Conservation (phyloP, 2,113 vertebrate species). For the Empidonax traillii region DNA sequence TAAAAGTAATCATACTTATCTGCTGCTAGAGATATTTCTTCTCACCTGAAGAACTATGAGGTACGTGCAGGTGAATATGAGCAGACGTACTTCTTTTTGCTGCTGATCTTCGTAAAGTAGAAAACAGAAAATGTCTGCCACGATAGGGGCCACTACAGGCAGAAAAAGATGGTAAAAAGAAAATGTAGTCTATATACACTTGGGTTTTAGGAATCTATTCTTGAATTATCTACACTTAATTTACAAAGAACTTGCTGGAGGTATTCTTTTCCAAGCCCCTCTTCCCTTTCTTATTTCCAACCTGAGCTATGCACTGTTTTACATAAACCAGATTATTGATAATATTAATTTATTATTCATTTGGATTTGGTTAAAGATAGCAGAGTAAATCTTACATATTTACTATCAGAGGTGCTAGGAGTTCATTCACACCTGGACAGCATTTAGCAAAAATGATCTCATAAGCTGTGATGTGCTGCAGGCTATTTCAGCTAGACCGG, state of each 20-base stretch:
- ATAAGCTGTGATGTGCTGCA: neutral
- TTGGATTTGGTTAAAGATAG: neutral
- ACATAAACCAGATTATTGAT: neutral
- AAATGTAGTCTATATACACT: neutral
- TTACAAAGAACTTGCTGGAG: neutral
- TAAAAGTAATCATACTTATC: constrained; percentile 39
- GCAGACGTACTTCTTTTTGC: neutral
- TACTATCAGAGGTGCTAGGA: neutral
- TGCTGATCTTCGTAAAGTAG: neutral
- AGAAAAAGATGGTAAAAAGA: neutral
- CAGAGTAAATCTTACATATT: neutral
- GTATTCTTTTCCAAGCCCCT: neutral
- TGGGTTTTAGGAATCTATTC: neutral
- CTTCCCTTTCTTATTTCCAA: neutral
- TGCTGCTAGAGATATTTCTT: neutral
- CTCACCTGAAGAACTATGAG: neutral
- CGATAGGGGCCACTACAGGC: neutral
- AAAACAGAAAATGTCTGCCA: neutral
- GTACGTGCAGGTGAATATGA: neutral
- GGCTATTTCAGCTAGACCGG: neutral
- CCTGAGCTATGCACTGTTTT: neutral
- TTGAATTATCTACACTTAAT: neutral
- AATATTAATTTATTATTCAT: neutral
- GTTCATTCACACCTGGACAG: neutral
- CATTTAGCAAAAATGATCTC: neutral